phyloP scores from a whole-genome alignment of 2,113 vertebrate species.

The Melierax canorus region DNA sequence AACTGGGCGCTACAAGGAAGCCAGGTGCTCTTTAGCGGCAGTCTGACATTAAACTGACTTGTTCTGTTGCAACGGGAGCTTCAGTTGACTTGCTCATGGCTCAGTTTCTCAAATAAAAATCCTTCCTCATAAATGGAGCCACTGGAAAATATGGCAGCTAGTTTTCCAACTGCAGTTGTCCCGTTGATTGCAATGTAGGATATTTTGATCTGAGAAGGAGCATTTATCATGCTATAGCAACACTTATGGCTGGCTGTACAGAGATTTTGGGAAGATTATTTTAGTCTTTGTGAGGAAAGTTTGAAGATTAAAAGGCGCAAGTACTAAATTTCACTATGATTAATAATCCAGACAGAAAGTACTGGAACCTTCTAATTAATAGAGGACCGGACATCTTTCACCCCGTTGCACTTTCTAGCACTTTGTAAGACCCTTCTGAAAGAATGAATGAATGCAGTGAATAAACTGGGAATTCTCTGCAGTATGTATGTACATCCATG shows the following conservation, averaged over 20 bases:
- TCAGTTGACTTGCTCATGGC: not conserved
- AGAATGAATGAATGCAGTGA: not conserved
- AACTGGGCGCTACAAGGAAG: not conserved
- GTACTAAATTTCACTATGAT: not conserved
- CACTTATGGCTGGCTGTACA: not conserved
- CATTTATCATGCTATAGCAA: not conserved
- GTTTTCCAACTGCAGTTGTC: not conserved
- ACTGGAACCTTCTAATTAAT: not conserved
- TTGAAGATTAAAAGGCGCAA: not conserved
- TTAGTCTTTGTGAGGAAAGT: not conserved
- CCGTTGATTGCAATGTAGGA: accelerated
- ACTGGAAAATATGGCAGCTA: not conserved
- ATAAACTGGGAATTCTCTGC: not conserved
- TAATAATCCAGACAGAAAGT: not conserved
- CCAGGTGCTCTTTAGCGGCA: not conserved
- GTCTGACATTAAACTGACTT: not conserved
- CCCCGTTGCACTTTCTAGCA: not conserved
- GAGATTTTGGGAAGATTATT: not conserved
- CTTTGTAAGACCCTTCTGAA: not conserved
- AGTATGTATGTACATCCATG: accelerated
- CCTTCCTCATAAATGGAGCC: not conserved
- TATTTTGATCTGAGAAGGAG: not conserved
- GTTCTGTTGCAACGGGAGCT: not conserved
- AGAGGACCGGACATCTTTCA: not conserved
- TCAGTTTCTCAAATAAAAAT: not conserved